These are phyloP conservation scores for Brotula barbata DNA, from an alignment of 2,797 vertebrate genomes.

Conservation along the genomic window DNA sequence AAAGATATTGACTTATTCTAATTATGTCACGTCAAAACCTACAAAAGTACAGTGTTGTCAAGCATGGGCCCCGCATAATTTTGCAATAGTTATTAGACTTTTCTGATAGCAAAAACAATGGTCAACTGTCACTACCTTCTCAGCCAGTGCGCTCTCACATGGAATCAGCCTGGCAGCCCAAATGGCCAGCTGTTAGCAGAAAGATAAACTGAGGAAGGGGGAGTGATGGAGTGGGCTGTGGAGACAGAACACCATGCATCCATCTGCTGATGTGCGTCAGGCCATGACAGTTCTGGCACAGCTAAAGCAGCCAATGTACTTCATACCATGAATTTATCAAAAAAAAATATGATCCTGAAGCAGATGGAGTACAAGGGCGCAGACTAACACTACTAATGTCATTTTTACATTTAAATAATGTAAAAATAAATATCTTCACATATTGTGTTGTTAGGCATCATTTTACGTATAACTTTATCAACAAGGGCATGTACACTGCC, in stretches of 20 bases:
- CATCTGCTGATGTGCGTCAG: conserved; percentile 74
- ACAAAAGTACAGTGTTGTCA: conserved; percentile 13
- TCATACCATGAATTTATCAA: conserved; percentile 34
- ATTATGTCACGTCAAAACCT: neutral
- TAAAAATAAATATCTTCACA: too few species aligned
- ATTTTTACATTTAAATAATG: too few species aligned
- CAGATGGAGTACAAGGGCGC: too few species aligned
- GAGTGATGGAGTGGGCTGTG: conserved; percentile 16
- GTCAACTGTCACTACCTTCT: conserved; percentile 27
- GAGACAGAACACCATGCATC: conserved; percentile 51
- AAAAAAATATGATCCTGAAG: conserved; percentile 25
- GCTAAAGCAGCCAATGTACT: conserved; percentile 47
- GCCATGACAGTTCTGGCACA: conserved; percentile 57
- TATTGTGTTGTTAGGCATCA: neutral
- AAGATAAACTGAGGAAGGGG: conserved; percentile 29
- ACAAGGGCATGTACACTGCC: neutral
- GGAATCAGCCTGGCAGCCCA: conserved; percentile 28
- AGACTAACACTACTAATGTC: too few species aligned
- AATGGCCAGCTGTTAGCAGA: conserved; percentile 53
- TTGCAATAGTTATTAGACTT: neutral
- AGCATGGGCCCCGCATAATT: neutral
- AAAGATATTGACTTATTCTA: neutral
- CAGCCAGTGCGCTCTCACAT: conserved; percentile 31
- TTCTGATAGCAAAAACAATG: neutral
- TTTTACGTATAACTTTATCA: neutral